Conservation (phyloP, 1,140 invertebrate genomes). For the Episyrphus balteatus region DNA sequence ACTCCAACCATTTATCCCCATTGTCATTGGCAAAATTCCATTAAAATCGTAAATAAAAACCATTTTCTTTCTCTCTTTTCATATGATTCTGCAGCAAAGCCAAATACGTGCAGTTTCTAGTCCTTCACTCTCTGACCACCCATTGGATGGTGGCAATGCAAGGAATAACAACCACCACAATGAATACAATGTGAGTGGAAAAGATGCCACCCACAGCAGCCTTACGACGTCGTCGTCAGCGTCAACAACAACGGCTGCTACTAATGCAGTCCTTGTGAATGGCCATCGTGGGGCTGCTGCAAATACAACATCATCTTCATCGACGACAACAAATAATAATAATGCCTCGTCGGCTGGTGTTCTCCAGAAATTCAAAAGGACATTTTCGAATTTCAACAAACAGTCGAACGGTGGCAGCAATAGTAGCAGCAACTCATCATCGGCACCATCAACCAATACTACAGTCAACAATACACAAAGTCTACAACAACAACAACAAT, state of each 20-base stretch:
- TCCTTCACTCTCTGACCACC: conserved; percentile 20
- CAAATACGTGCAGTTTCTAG: conserved; percentile 33
- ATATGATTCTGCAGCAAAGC: conserved; percentile 15
- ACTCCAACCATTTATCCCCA: no score
- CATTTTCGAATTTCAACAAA: conserved; percentile 43
- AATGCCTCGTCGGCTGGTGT: conserved; percentile 35
- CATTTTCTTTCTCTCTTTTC: no score
- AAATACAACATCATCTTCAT: background rate
- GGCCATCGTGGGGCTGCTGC: background rate
- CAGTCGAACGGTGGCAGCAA: background rate
- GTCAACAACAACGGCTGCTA: background rate
- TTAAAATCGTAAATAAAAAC: no score
- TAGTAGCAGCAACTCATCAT: conserved; percentile 8
- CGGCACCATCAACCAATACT: conserved; percentile 23
- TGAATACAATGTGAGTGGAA: conserved; percentile 1
- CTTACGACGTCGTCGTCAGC: background rate
- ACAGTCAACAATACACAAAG: conserved; percentile 3
- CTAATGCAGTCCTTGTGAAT: background rate
- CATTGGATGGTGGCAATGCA: conserved; percentile 3
- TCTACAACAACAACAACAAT: conserved; percentile 5
- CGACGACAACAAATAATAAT: background rate
- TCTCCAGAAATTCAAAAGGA: conserved; percentile 58
- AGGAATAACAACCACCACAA: background rate
- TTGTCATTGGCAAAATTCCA: no score
- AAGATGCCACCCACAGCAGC: background rate